Base-by-base conservation (phyloP, 2,888 invertebrate genomes). In the Nymphalis polychloros region DNA sequence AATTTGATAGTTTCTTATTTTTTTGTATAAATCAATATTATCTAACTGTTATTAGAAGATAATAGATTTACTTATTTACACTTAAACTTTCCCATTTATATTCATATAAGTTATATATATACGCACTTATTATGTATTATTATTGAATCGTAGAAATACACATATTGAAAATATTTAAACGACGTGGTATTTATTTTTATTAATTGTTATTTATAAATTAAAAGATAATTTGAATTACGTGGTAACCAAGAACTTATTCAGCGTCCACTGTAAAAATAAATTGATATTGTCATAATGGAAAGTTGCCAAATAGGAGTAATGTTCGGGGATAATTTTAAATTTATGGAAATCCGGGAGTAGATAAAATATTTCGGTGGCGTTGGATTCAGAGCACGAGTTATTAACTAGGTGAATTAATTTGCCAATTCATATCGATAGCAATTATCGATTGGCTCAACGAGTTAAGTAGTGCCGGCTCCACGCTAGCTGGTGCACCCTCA, bases 301-400 rank as follows among this genome's bases (percentile, higher is more conserved):
- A 84, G 83, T 84, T 84, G 84, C 82, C 85, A 87, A 86, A 84
- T 79, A 77, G 78, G 80, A 81, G 81, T 41, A 27, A 55, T 81
- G 71, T 82, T 84, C 82, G 81, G 81, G 81, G 80, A 74, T 82
- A 83, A 84, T 86, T 85, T 83, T 79, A 85, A 86, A 88, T 87
- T 85, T 85, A 87, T 87, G 86, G 78, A 86, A 87, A 87, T 86
- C 84, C 82, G 78, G 81, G 82, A 81, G 79, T 79, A 85, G 83
- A 86, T 84, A 84, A 86, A 87, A 84, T 86, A 84, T 87, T 86
- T 85, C 80, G 80, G 79, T 78, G 81, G 78, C 78, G 76, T 79
- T 78, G 76, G 80, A 84, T 84, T 82, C 77, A 68, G 80, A 80
- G 77, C 81, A 76, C 73, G 76, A 80, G 75, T 80, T 78, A 76